Percentiles rank a stretch among this genome's conserved stretches.
Evolutionary conservation across 2,113 vertebrate genomes (phyloP).

Genomic region (Gulo gulo): DNA sequence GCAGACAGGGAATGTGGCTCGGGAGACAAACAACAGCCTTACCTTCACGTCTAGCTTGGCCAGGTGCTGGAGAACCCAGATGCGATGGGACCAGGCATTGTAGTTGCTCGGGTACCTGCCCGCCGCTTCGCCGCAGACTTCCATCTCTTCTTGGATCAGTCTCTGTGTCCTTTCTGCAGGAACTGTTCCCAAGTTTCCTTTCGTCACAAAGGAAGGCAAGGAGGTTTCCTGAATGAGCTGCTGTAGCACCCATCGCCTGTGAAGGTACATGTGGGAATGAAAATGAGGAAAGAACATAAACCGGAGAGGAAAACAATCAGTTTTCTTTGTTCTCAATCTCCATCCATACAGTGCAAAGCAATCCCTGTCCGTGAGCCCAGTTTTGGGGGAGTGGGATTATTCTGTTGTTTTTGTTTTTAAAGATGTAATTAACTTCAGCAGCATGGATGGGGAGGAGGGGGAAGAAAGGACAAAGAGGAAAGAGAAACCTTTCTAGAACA

Average conservation of each 20-base stretch:
- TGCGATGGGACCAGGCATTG: conserved; percentile 99
- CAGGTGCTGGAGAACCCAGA: conserved; percentile 96
- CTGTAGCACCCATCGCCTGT: conserved; percentile 96
- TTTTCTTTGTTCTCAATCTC: conserved; percentile 11
- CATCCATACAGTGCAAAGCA: neutral
- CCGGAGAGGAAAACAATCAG: neutral
- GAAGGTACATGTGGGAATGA: conserved; percentile 50
- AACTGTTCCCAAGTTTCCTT: conserved; percentile 82
- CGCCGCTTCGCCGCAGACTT: conserved; percentile 93
- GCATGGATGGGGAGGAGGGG: fast-evolving
- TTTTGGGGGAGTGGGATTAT: neutral
- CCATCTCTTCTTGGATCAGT: conserved; percentile 92
- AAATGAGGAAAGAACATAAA: conserved; percentile 43
- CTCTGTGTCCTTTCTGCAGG: conserved; percentile 84
- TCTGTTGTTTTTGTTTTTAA: neutral
- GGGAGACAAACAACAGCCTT: neutral
- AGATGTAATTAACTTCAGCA: neutral
- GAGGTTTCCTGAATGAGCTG: conserved; percentile 88
- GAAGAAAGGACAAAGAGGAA: neutral
- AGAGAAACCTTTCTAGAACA: neutral
- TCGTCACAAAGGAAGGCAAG: conserved; percentile 78
- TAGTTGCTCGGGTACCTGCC: conserved; percentile 97
- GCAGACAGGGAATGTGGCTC: neutral
- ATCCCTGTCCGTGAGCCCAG: neutral
- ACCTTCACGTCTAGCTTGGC: conserved; percentile 94